Conservation (phyloP, 2,888 invertebrate species). For the Ypsolopha scabrella region DNA sequence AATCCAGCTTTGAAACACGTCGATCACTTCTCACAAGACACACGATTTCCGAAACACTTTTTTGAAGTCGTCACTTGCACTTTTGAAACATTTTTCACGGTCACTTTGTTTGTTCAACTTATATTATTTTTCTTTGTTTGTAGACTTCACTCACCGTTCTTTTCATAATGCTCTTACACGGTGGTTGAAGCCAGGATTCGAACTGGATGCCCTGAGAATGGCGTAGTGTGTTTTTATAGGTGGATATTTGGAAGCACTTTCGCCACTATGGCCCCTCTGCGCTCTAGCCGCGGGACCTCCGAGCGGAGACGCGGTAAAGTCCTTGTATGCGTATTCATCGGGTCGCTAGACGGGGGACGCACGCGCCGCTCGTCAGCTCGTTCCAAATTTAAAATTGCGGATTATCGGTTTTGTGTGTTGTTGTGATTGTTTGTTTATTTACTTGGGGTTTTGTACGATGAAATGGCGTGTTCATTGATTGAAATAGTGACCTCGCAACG, state of each 20-base stretch:
- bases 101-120: background rate
- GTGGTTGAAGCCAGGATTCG: constrained; percentile 60
- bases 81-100: constrained; percentile 21
- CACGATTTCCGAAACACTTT: constrained; percentile 32
- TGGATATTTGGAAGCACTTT: constrained; percentile 65
- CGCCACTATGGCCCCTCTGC: constrained; percentile 53
- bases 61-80: constrained; percentile 56
- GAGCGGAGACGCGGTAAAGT: constrained; percentile 22
- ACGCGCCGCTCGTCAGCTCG: constrained; percentile 33
- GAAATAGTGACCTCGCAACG: no score
- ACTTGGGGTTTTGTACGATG: background rate
- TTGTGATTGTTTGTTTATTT: background rate
- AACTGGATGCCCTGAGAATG: constrained; percentile 53
- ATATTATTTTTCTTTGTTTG: background rate
- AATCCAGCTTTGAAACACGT: constrained; percentile 6
- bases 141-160: constrained; percentile 48
- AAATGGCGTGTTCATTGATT: background rate
- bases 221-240: constrained; percentile 64
- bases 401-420: background rate
- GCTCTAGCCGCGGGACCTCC: constrained; percentile 26
- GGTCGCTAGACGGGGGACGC: constrained; percentile 36
- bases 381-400: background rate
- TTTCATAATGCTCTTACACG: constrained; percentile 63
- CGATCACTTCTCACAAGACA: constrained; percentile 32
- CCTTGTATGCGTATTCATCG: constrained; percentile 44